phyloP scores from a whole-genome alignment of 2,888 invertebrate species.

The Nomada lathburiana region DNA sequence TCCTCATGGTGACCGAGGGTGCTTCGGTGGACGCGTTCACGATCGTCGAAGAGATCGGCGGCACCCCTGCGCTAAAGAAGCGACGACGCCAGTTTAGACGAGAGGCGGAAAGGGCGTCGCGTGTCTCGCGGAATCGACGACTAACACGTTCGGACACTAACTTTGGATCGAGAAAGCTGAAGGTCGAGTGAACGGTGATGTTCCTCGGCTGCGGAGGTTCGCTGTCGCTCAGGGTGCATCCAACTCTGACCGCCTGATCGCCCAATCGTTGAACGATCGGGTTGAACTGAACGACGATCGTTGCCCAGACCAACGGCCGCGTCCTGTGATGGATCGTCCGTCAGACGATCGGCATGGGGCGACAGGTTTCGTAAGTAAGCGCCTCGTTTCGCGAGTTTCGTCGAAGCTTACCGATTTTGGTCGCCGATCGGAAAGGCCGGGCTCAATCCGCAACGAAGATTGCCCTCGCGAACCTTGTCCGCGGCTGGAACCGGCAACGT shows the following conservation, averaged over 20 bases:
- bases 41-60: conserved; percentile 84
- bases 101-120: conserved; percentile 3
- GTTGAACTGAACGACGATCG: conserved; percentile 93
- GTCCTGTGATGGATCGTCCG: conserved; percentile 85
- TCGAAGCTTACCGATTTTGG: conserved; percentile 77
- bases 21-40: conserved; percentile 85
- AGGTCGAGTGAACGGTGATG: conserved; percentile 86
- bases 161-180: conserved; percentile 86
- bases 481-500: conserved; percentile 86
- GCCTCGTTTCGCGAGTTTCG: too few relatives aligned
- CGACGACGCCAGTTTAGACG: conserved; percentile 25
- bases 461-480: conserved; percentile 51
- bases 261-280: conserved; percentile 93
- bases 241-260: conserved; percentile 92
- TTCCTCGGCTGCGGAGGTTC: conserved; percentile 84
- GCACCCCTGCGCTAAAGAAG: conserved; percentile 79
- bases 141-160: conserved; percentile 76
- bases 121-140: too few relatives aligned
- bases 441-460: conserved; percentile 77
- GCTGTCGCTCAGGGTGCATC: conserved; percentile 88
- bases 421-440: conserved; percentile 80
- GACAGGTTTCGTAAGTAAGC: too few relatives aligned
- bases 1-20: conserved; percentile 86
- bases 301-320: conserved; percentile 88
- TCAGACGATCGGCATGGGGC: too few relatives aligned